Conservation (phyloP, 2,797 vertebrate species). For the Varecia variegata region DNA sequence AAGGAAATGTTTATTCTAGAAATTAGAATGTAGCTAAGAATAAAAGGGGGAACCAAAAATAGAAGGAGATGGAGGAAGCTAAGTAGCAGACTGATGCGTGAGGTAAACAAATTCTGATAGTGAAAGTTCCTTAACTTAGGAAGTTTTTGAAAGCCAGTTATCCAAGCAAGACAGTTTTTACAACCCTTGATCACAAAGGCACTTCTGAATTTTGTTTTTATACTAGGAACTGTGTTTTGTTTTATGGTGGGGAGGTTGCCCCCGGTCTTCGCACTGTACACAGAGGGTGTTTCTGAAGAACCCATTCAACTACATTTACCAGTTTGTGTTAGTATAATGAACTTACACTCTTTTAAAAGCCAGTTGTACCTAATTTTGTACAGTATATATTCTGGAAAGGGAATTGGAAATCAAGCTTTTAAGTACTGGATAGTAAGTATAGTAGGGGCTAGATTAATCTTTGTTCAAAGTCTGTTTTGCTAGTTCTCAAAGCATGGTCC, state of each 20-base stretch:
- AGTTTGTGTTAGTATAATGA: neutral
- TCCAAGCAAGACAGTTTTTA: neutral
- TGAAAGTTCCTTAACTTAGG: neutral
- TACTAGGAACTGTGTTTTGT: neutral
- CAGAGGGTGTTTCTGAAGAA: neutral
- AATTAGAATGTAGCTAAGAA: neutral
- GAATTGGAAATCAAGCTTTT: neutral
- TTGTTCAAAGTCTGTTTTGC: neutral
- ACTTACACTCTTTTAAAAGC: neutral
- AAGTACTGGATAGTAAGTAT: neutral
- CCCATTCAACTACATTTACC: neutral
- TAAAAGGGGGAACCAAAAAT: neutral
- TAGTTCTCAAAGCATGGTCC: neutral
- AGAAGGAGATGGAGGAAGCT: neutral
- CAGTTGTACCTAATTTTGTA: neutral
- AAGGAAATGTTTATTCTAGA: neutral
- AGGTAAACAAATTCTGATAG: neutral
- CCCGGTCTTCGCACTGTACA: neutral
- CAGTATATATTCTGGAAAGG: neutral
- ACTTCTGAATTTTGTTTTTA: neutral
- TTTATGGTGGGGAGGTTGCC: neutral
- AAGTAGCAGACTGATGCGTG: neutral
- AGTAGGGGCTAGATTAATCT: neutral
- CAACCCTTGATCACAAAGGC: neutral
- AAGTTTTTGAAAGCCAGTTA: neutral